A percentile compares a stretch with the other conserved stretches of the same genome.
Evolutionary conservation across 1,140 invertebrate genomes (phyloP).

Genomic region (Fopius arisanus): DNA sequence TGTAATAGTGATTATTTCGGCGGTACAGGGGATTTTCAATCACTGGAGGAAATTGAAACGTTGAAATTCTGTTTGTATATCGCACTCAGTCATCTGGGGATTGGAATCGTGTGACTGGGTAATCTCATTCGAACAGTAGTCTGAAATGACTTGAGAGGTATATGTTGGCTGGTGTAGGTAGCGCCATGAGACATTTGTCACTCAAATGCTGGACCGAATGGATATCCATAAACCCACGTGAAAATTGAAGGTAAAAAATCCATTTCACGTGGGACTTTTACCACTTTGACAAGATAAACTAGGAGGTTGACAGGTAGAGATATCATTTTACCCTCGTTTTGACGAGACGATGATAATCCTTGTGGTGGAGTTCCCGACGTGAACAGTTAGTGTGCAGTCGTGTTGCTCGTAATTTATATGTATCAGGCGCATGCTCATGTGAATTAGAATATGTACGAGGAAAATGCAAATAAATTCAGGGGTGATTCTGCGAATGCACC

Average conservation of each 20-base stretch:
- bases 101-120: neutral
- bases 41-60: too few species aligned
- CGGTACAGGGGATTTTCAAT: too few species aligned
- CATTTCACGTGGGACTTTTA: neutral
- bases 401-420: neutral
- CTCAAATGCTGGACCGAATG: neutral
- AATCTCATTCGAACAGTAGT: neutral
- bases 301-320: neutral
- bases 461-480: slow-evolving; percentile 10
- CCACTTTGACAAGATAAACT: neutral
- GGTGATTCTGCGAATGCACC: slow-evolving; percentile 7
- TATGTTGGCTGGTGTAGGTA: neutral
- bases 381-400: neutral
- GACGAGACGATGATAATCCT: slow-evolving; percentile 1
- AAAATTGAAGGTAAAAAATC: neutral
- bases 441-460: neutral
- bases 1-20: neutral
- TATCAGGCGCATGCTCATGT: neutral
- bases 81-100: neutral
- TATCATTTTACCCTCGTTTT: neutral
- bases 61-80: neutral
- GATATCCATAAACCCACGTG: neutral
- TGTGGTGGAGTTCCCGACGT: neutral
- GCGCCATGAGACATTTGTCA: neutral
- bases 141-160: neutral